Base-by-base conservation (phyloP, 2,797 vertebrate species). In the Mormyrus hasselquistii region DNA sequence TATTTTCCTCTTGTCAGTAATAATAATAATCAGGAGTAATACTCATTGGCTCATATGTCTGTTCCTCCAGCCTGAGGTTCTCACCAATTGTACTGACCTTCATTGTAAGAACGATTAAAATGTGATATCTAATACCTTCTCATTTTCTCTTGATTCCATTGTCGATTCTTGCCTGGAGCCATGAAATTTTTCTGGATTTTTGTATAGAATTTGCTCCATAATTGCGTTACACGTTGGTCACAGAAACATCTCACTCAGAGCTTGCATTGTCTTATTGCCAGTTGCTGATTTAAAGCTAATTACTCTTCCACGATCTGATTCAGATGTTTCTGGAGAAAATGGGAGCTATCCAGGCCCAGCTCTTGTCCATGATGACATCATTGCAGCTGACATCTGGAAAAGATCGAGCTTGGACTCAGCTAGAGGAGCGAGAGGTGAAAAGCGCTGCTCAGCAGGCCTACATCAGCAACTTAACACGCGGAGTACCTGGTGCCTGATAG, bases 351-450 rank as follows among this genome's bases (percentile, higher is more conserved):
- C 41, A 41, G 25, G 62, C 73, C 62, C 87, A 44, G 34, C 29
- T 82, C 73, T 87, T 55, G 88, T 82, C 50, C 76, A 44, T 65
- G 50, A 83, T 88, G 88, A 88, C 88, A 88, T 88, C 88, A 88
- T 82, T 57, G 86, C 69, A 53, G 49, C 88, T 76, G 62, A 88
- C 88, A 88, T 88, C 88, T 88, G 88, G 65, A 88, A 79, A 55
- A 52, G 34, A 25, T 88, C 59, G 86, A 65, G 86, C 4, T 14
- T 65, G 57, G 34, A 38, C 86, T 29, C 52, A 22, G 38, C 57
- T 8, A 62, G 86, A 34, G 55, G n/a, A 47, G 55, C 9, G 38
- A 34, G 86, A 57, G 38, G 41, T 65, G 38, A 57, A 47, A 29
- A 87, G 14, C 34, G 19, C 55, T 87, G 86, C 55, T 62, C 25